Conservation (phyloP, 2,797 vertebrate genomes). For the Syngnathus acus region DNA sequence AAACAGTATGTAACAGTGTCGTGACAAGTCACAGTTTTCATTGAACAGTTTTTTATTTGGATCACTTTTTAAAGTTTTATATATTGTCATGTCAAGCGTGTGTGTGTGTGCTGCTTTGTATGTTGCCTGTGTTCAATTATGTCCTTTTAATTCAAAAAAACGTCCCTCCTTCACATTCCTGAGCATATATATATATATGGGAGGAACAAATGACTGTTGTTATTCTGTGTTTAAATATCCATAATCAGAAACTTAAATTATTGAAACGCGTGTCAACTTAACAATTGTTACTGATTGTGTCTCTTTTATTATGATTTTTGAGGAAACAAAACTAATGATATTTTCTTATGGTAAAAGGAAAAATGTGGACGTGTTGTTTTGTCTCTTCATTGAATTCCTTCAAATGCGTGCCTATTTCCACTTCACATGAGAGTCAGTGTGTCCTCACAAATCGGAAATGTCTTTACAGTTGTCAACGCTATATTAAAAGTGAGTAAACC, state of each 20-base stretch:
- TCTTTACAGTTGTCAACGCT: background rate
- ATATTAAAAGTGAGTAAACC: background rate
- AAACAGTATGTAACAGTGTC: slow-evolving; percentile 18
- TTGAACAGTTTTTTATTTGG: background rate
- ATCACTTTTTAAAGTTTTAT: background rate
- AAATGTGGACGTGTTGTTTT: slow-evolving; percentile 18
- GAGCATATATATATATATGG: background rate
- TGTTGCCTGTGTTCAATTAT: background rate
- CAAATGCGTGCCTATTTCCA: background rate
- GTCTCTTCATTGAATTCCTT: slow-evolving; percentile 29
- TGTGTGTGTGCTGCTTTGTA: background rate
- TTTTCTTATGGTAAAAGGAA: slow-evolving; percentile 62
- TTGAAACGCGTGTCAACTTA: slow-evolving; percentile 45
- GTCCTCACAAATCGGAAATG: background rate
- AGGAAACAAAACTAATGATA: slow-evolving; percentile 49
- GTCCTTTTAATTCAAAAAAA: slow-evolving; percentile 6
- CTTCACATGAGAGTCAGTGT: background rate
- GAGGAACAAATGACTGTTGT: slow-evolving; percentile 18
- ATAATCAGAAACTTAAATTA: slow-evolving; percentile 51
- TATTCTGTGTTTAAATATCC: slow-evolving; percentile 23
- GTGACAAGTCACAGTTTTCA: slow-evolving; percentile 2
- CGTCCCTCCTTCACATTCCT: background rate
- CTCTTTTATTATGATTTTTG: slow-evolving; percentile 35
- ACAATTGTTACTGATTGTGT: slow-evolving; percentile 58
- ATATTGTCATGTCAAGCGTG: slow-evolving; percentile 16